These are phyloP conservation scores for Montifringilla adamsi DNA, from an alignment of 2,113 vertebrate species.

Conservation along the genomic window DNA sequence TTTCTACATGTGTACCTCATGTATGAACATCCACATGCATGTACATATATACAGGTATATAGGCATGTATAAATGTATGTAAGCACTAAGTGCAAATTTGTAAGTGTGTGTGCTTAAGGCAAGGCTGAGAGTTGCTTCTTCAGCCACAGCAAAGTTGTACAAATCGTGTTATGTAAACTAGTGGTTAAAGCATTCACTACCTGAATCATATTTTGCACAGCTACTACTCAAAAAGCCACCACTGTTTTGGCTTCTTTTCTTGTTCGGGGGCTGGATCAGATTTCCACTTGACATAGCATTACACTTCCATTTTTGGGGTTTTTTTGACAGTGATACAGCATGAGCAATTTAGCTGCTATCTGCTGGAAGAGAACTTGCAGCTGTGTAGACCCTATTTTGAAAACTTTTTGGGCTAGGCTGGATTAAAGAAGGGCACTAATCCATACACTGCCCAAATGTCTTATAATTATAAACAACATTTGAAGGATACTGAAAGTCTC, in stretches of 20 bases:
- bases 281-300: not conserved
- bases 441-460: not conserved
- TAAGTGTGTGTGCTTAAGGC: not conserved
- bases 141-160: not conserved
- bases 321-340: not conserved
- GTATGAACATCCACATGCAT: not conserved
- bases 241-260: not conserved
- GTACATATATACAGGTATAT: not conserved
- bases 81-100: rapidly evolving
- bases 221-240: not conserved
- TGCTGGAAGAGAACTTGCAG: not conserved
- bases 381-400: not conserved
- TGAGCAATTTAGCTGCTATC: not conserved
- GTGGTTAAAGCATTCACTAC: not conserved
- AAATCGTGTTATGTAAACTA: not conserved
- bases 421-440: not conserved
- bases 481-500: not conserved
- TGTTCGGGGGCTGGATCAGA: not conserved
- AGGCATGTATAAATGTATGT: not conserved
- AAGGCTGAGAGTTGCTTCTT: not conserved
- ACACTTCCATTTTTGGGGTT: not conserved
- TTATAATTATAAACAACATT: not conserved
- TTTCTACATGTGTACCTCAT: not conserved
- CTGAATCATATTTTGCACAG: not conserved
- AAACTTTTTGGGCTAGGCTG: not conserved